Evolutionary conservation across 2,797 vertebrate genomes (phyloP), one percentile per base, ranked within the genome.

Genomic region (Gastrophryne carolinensis): DNA sequence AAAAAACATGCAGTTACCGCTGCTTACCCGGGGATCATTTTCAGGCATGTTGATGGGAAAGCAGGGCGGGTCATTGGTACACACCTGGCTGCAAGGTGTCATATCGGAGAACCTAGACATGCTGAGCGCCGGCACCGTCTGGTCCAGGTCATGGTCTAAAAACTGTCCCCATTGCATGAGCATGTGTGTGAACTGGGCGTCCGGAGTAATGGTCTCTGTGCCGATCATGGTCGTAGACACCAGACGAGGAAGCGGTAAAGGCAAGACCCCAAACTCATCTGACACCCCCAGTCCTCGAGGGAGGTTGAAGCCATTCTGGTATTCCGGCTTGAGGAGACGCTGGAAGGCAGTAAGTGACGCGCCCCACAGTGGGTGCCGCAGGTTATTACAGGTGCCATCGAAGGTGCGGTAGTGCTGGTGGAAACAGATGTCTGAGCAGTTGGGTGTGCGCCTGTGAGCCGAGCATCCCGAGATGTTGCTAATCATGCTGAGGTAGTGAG

Each of bases 161-260:
- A 90, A 89, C 75, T 90, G 88, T 0, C 88, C 88, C 88, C 88
- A 90, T 24, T 90, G 88, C 88, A 90, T 90, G 0, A 90, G 75
- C 84, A 90, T 87, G 77, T 89, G 88, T 0, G 88, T 89, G 80
- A 87, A 90, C 30, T 86, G 88, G 6, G 83, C 83, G 0, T 90
- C 89, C 0, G 84, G 82, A 6, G 89, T 89, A 57, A 87, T 47
- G 15, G 86, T 89, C 68, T 90, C 89, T 0, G 89, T 86, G 1
- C 89, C 88, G 0, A 89, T 83, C 84, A 90, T 82, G 32, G 86
- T 80, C 0, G 87, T 90, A 27, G 89, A 89, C 47, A 90, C 83
- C 0, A 89, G 82, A 24, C 89, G 87, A 3, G 89, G 86, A 0
- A 87, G 81, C 7, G 88, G 88, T 62, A 90, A 85, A 13, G 88